Conservation (phyloP, 2,113 vertebrate genomes). For the Puffinus mauretanicus region DNA sequence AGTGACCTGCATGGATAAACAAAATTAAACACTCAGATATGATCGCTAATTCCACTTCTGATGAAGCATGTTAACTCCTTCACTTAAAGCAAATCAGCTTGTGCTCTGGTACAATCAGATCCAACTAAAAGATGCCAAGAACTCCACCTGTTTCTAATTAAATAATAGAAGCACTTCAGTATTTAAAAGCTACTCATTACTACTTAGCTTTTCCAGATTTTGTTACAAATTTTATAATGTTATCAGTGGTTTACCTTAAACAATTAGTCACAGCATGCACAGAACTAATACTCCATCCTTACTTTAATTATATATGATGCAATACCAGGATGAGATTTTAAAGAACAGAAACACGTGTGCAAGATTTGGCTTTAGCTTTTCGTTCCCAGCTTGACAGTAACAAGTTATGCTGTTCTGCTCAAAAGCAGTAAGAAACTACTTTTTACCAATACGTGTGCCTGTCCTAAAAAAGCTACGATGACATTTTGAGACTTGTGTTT, state of each 20-base stretch:
- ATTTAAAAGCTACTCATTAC: slow-evolving; percentile 60
- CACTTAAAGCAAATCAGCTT: slow-evolving; percentile 22
- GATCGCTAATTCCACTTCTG: background rate
- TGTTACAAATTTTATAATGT: slow-evolving; percentile 49
- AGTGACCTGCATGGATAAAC: background rate
- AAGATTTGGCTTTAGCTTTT: background rate
- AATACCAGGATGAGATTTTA: background rate
- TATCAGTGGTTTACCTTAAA: slow-evolving; percentile 57
- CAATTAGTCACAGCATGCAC: slow-evolving; percentile 44
- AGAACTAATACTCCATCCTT: background rate
- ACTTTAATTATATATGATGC: background rate
- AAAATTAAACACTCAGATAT: background rate
- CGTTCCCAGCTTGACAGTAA: background rate
- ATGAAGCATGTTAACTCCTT: background rate
- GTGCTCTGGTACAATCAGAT: slow-evolving; percentile 33
- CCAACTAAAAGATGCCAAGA: slow-evolving; percentile 52
- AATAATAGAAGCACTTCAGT: slow-evolving; percentile 52
- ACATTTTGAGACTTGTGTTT: background rate
- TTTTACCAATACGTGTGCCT: background rate
- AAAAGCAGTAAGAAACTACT: background rate
- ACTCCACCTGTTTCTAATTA: slow-evolving; percentile 71
- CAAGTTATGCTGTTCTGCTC: background rate
- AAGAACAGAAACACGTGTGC: background rate
- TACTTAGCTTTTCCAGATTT: slow-evolving; percentile 63
- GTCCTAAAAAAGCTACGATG: background rate